Evolutionary conservation across 1,140 invertebrate species (phyloP).

Genomic region (Neoseiulus cucumeris): DNA sequence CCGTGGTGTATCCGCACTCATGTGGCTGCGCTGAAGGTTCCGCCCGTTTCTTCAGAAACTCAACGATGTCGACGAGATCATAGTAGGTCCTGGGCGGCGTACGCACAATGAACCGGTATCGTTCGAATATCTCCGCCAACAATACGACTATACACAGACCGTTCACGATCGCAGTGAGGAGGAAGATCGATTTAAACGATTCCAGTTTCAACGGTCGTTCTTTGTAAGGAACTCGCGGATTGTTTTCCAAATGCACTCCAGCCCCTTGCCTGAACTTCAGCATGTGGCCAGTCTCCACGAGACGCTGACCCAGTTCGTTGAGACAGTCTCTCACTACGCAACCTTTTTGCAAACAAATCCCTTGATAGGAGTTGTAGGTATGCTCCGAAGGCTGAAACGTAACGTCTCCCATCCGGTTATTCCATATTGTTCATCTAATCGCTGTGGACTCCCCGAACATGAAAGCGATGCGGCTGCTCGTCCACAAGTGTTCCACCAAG

Average conservation of each 20-base stretch:
- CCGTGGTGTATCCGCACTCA: too few species aligned
- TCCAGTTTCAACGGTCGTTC: background rate
- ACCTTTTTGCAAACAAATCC: background rate
- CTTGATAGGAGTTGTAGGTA: background rate
- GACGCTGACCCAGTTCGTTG: background rate
- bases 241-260: background rate
- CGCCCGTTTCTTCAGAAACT: too few species aligned
- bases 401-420: background rate
- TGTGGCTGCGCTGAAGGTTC: too few species aligned
- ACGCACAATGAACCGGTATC: background rate
- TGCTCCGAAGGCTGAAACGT: background rate
- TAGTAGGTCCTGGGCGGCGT: background rate
- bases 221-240: background rate
- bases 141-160: background rate
- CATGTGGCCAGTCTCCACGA: background rate
- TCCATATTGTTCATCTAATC: background rate
- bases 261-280: background rate
- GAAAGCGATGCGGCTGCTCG: background rate
- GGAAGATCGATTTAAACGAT: background rate
- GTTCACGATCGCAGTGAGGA: background rate
- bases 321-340: background rate
- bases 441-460: background rate
- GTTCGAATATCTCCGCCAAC: background rate
- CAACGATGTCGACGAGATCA: too few species aligned
- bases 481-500: background rate